These are phyloP conservation scores for Amiota minor DNA, from an alignment of 2,888 invertebrate genomes.

Conservation along the genomic window DNA sequence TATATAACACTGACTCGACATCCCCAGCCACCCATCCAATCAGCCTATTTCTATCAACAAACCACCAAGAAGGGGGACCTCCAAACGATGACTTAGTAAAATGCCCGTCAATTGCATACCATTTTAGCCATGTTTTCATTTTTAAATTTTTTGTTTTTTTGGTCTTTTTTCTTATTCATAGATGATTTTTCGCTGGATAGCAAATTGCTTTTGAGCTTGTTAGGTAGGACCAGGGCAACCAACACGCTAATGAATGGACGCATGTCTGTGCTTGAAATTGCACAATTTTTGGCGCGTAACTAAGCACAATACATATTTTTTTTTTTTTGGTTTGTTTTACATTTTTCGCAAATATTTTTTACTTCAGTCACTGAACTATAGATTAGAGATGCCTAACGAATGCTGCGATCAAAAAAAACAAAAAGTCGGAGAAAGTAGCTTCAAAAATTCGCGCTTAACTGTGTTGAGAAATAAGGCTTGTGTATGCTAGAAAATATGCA, in stretches of 20 bases:
- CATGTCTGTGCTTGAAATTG: conserved; percentile 50
- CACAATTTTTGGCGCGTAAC: conserved; percentile 48
- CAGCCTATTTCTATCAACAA: no score
- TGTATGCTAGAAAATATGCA: conserved; percentile 53
- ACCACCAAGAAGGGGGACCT: no score
- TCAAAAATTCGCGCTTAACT: no score
- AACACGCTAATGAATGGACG: conserved; percentile 43
- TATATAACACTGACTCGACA: conserved; percentile 53
- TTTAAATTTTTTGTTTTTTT: conserved; percentile 17
- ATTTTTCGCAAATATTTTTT: background rate
- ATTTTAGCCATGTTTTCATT: conserved; percentile 46
- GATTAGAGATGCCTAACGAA: conserved; percentile 14
- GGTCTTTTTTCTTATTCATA: conserved; percentile 48
- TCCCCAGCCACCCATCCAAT: no score
- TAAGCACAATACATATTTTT: conserved; percentile 1
- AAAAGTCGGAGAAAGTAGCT: no score
- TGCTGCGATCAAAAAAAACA: background rate
- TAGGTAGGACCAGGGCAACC: background rate
- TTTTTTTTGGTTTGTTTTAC: background rate
- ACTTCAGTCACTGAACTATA: background rate
- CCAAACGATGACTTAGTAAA: background rate
- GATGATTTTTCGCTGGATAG: conserved; percentile 1
- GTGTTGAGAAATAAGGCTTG: conserved; percentile 60
- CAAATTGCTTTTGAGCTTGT: conserved; percentile 63
- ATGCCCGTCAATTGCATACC: conserved; percentile 55